Conservation (phyloP, 1,140 invertebrate genomes). For the Rhyacophila brunnea region DNA sequence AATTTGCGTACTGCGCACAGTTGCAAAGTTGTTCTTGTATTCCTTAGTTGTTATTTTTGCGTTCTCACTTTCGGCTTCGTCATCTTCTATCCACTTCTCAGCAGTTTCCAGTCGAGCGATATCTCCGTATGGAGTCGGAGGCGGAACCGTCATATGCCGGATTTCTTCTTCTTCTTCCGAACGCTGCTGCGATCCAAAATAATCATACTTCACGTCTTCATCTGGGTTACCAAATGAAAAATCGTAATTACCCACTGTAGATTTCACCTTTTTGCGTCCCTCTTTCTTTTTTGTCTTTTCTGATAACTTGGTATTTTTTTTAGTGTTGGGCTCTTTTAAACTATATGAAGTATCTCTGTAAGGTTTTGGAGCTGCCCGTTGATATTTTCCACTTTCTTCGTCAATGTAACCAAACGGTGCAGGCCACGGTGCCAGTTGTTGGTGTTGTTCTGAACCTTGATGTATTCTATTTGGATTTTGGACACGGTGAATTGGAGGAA, state of each 20-base stretch:
- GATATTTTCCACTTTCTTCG: conserved; percentile 19
- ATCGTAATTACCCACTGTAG: conserved; percentile 15
- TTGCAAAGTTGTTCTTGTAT: conserved; percentile 31
- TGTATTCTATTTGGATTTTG: conserved; percentile 42
- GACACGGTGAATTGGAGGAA: conserved; percentile 51
- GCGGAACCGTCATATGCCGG: conserved; percentile 9
- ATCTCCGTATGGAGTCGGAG: conserved; percentile 25
- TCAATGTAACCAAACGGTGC: conserved; percentile 23
- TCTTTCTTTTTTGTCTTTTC: conserved; percentile 1
- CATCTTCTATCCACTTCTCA: conserved; percentile 13
- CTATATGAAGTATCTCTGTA: conserved; percentile 18
- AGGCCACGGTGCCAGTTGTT: conserved; percentile 20
- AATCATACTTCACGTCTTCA: conserved; percentile 25
- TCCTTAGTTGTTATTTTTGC: conserved; percentile 28
- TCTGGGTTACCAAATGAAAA: conserved; percentile 28
- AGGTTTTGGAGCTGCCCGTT: conserved; percentile 7
- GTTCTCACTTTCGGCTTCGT: conserved; percentile 15
- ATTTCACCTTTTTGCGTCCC: conserved; percentile 2
- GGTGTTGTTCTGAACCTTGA: conserved; percentile 19
- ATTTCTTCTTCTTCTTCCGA: conserved; percentile 26
- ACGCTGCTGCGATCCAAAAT: conserved; percentile 19
- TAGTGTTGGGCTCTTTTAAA: conserved; percentile 6
- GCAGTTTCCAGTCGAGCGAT: conserved; percentile 25
- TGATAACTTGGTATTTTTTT: neutral
- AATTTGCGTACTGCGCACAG: conserved; percentile 14